Evolutionary conservation across 2,888 invertebrate species (phyloP).

Genomic region (Sinopyrophorus schimmeli): DNA sequence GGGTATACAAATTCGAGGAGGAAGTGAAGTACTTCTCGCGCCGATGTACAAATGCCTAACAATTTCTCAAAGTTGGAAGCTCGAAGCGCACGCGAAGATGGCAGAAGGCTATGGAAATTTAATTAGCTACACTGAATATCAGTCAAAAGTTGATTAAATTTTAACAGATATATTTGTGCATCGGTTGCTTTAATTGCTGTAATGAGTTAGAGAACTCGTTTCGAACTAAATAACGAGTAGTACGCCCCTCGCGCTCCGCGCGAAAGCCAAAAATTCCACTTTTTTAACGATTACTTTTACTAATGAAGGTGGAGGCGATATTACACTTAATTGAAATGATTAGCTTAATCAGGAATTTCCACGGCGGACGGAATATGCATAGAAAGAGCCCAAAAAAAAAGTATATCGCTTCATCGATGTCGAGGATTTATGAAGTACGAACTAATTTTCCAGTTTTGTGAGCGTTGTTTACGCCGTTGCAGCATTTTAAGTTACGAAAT

Average conservation of each 20-base stretch:
- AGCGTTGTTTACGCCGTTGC: constrained; percentile 8
- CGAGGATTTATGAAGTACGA: too few species aligned
- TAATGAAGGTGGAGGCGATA: too few species aligned
- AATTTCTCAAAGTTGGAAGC: constrained; percentile 43
- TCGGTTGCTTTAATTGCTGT: constrained; percentile 34
- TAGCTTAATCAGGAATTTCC: too few species aligned
- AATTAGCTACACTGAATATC: constrained; percentile 46
- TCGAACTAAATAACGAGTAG: constrained; percentile 3
- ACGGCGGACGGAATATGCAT: too few species aligned
- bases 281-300: too few species aligned
- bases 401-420: too few species aligned
- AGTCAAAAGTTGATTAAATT: constrained; percentile 49
- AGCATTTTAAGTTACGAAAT: constrained; percentile 24
- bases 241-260: too few species aligned
- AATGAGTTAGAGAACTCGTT: constrained; percentile 26
- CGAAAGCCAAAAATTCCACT: too few species aligned
- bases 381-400: too few species aligned
- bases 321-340: too few species aligned
- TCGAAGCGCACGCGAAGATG: constrained; percentile 34
- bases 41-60: constrained; percentile 45
- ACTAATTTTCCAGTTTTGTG: constrained; percentile 21
- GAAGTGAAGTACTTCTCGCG: constrained; percentile 37
- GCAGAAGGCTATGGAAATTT: constrained; percentile 46
- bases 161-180: constrained; percentile 44
- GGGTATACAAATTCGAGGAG: constrained; percentile 43